Percentiles rank a stretch among this genome's conserved stretches.
Evolutionary conservation across 2,797 vertebrate species (phyloP).

Genomic region (Sphaeramia orbicularis): DNA sequence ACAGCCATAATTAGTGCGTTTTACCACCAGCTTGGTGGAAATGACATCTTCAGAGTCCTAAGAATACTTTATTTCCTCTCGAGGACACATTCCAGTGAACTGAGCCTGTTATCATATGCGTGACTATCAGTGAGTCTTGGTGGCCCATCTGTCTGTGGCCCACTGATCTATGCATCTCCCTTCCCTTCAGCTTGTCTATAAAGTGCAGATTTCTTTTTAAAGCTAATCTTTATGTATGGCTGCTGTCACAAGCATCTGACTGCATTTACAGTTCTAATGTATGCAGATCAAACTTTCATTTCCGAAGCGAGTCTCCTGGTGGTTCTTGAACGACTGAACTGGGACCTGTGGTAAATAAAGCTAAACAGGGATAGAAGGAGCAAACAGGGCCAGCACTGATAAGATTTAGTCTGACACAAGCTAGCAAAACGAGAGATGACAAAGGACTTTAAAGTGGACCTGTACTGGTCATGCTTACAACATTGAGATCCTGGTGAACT

Average conservation of each 20-base stretch:
- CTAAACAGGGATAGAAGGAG: slow-evolving; percentile 9
- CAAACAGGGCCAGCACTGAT: slow-evolving; percentile 16
- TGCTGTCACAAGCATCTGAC: slow-evolving; percentile 58
- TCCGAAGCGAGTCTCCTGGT: slow-evolving; percentile 40
- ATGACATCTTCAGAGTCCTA: slow-evolving; percentile 33
- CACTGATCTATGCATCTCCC: slow-evolving; percentile 58
- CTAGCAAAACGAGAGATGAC: no score
- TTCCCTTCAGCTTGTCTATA: slow-evolving; percentile 40
- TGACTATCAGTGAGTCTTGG: slow-evolving; percentile 51
- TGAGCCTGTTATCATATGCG: slow-evolving; percentile 53
- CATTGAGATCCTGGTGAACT: no score
- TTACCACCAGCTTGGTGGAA: slow-evolving; percentile 30
- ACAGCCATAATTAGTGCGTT: slow-evolving; percentile 20
- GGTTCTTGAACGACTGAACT: slow-evolving; percentile 43
- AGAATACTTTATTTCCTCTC: slow-evolving; percentile 43
- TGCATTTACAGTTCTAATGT: slow-evolving; percentile 79
- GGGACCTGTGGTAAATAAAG: slow-evolving; percentile 43
- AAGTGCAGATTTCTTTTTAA: slow-evolving; percentile 62
- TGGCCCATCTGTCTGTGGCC: no score
- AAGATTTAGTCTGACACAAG: no score
- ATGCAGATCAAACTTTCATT: slow-evolving; percentile 67
- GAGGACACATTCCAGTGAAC: slow-evolving; percentile 57
- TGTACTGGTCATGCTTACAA: no score
- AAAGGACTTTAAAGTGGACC: no score
- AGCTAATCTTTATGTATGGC: slow-evolving; percentile 81